These are phyloP conservation scores for Batillaria attramentaria DNA, from an alignment of 1,140 invertebrate species.

Conservation along the genomic window DNA sequence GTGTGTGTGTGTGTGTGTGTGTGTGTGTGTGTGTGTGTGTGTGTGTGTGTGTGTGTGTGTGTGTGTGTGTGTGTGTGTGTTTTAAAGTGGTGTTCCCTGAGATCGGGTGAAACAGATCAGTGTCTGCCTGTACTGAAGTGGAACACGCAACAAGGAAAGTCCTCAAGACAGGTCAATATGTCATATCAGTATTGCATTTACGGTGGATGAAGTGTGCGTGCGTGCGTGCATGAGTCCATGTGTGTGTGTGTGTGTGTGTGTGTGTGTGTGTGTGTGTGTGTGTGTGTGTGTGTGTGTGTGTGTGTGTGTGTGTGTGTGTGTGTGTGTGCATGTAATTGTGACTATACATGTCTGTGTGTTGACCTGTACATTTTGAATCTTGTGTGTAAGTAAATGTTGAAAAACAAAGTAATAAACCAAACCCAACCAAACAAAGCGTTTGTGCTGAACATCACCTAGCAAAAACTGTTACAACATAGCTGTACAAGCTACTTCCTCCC, in stretches of 20 bases:
- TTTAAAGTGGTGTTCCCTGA: not conserved
- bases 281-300: slow-evolving; percentile 17
- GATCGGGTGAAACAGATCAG: not conserved
- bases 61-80: not conserved
- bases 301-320: slow-evolving; percentile 7
- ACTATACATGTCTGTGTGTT: not conserved
- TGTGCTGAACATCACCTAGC: not conserved
- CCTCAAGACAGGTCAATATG: too few species aligned
- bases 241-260: not conserved
- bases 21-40: not conserved
- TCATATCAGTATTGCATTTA: not conserved
- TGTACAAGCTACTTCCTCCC: not conserved
- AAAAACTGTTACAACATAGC: too few species aligned
- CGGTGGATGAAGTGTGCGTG: not conserved
- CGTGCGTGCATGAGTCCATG: not conserved
- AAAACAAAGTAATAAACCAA: not conserved
- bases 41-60: not conserved
- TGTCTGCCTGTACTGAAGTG: too few species aligned
- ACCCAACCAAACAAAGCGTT: not conserved
- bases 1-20: not conserved
- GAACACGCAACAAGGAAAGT: not conserved
- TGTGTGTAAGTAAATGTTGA: too few species aligned
- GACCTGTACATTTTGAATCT: not conserved
- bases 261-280: slow-evolving; percentile 9
- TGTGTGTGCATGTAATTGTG: not conserved